Percentiles rank a stretch among this genome's conserved stretches.
phyloP scores from a whole-genome alignment of 2,797 vertebrate genomes.

The Sphenopsis melanotis region DNA sequence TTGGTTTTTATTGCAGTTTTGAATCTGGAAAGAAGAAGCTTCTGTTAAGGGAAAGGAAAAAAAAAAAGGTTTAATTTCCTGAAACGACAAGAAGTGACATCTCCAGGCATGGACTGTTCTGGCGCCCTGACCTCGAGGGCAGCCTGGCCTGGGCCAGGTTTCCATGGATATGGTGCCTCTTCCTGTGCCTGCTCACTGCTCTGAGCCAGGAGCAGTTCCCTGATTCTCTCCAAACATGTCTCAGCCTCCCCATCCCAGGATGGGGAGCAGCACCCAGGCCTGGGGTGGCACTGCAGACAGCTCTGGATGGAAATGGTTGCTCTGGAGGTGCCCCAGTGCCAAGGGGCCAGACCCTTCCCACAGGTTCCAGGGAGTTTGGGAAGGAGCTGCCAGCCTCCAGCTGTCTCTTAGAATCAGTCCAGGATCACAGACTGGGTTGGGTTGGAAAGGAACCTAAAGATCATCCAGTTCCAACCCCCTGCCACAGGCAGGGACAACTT shows the following conservation, averaged over 20 bases:
- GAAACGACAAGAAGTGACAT: slow-evolving; percentile 67
- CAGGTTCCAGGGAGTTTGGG: not conserved
- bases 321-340: not conserved
- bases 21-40: not conserved
- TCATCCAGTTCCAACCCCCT: not conserved
- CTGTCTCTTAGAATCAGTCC: not conserved
- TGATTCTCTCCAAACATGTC: not conserved
- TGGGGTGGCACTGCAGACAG: not conserved
- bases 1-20: not conserved
- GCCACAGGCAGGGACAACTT: not conserved
- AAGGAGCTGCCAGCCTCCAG: not conserved
- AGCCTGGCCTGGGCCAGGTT: slow-evolving; percentile 73
- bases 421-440: not conserved
- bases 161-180: slow-evolving; percentile 69
- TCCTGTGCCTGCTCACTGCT: not conserved
- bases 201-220: not conserved
- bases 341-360: fast-evolving
- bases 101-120: slow-evolving; percentile 73
- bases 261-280: not conserved
- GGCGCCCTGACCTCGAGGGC: slow-evolving; percentile 62
- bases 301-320: not conserved
- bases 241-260: not conserved
- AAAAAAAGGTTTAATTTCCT: slow-evolving; percentile 55
- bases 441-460: not conserved
- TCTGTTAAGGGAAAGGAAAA: not conserved